phyloP scores from a whole-genome alignment of 1,140 invertebrate species.

The Phymorhynchus buccinoides region DNA sequence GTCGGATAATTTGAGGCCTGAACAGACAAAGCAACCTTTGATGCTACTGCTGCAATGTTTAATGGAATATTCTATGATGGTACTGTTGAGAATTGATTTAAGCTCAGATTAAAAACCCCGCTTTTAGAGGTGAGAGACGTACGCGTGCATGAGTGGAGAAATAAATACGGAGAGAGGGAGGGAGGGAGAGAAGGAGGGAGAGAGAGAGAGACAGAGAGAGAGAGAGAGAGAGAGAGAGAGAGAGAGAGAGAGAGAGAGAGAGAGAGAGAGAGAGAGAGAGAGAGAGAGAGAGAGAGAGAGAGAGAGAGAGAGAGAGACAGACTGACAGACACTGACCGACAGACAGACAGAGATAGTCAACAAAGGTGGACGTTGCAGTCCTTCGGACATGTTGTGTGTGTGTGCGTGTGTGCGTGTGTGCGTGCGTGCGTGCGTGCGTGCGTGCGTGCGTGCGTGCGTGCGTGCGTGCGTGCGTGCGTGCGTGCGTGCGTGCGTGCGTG shows the following conservation, averaged over 20 bases:
- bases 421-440: not conserved
- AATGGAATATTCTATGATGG: too few relatives aligned
- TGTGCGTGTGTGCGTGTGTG: conserved; percentile 4
- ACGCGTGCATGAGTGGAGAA: not conserved
- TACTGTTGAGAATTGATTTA: too few relatives aligned
- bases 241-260: conserved; percentile 1
- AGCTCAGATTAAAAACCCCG: too few relatives aligned
- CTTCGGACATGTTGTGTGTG: not conserved
- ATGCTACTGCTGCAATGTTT: too few relatives aligned
- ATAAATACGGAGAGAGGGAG: not conserved
- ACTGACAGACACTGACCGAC: not conserved
- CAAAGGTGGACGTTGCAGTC: not conserved
- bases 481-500: conserved; percentile 1
- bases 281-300: conserved; percentile 1
- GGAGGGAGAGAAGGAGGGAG: conserved; percentile 6
- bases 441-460: too few relatives aligned
- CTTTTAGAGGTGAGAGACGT: too few relatives aligned
- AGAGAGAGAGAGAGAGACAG: not conserved
- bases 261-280: not conserved
- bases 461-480: not conserved
- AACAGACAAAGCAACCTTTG: too few relatives aligned
- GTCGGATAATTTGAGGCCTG: too few relatives aligned
- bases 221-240: conserved; percentile 25
- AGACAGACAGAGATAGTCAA: not conserved
- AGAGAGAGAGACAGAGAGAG: not conserved